phyloP scores from a whole-genome alignment of 2,797 vertebrate species.

The Pagetopsis macropterus region DNA sequence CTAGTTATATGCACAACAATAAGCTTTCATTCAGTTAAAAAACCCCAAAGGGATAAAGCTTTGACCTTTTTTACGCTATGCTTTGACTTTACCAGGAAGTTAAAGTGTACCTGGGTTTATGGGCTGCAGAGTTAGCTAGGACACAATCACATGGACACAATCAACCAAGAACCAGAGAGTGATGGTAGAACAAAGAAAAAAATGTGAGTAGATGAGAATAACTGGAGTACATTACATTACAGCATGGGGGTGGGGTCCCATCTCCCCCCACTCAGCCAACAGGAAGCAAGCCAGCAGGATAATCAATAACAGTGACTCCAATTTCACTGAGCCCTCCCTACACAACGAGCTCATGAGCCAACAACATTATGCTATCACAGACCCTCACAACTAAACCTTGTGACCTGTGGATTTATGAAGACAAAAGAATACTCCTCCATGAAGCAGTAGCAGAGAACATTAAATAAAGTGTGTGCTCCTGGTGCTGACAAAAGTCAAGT shows the following conservation, averaged over 20 bases:
- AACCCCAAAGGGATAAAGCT: not conserved
- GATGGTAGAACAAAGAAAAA: conserved; percentile 37
- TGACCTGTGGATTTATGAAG: not conserved
- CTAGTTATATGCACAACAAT: too few relatives aligned
- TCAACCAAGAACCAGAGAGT: not conserved
- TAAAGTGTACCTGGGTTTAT: not conserved
- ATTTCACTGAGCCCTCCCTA: conserved; percentile 45
- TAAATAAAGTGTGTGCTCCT: conserved; percentile 20
- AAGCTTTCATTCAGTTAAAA: not conserved
- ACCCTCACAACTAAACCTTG: conserved; percentile 9
- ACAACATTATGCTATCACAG: conserved; percentile 10
- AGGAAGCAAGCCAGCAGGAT: conserved; percentile 66
- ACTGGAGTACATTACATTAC: conserved; percentile 50
- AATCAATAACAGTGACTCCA: conserved; percentile 78
- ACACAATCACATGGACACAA: not conserved
- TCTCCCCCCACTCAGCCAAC: conserved; percentile 75
- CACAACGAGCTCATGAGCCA: conserved; percentile 29
- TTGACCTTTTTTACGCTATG: not conserved
- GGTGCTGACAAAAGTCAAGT: not conserved
- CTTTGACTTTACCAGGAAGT: not conserved
- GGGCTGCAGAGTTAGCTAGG: not conserved
- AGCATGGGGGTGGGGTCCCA: conserved; percentile 62
- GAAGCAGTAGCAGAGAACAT: not conserved
- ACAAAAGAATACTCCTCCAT: not conserved
- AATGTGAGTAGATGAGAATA: conserved; percentile 30